Percentiles rank a stretch among this genome's conserved stretches.
phyloP scores from a whole-genome alignment of 2,888 invertebrate genomes.

The Torymus texanus region DNA sequence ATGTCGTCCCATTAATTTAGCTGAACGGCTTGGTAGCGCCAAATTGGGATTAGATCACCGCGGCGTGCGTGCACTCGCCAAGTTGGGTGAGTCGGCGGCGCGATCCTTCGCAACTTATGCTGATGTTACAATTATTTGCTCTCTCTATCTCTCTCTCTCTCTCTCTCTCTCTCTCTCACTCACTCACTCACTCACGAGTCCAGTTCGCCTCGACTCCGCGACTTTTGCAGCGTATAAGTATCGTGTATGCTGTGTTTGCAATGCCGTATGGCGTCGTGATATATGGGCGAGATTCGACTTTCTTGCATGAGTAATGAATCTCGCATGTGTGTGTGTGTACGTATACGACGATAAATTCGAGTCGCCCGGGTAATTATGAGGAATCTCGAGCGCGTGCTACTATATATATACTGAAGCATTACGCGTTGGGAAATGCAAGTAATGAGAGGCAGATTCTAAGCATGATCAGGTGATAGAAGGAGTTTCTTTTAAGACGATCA shows the following conservation, averaged over 20 bases:
- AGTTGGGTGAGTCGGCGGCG: slow-evolving; percentile 25
- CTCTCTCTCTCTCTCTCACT: no score
- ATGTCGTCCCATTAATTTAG: slow-evolving; percentile 53
- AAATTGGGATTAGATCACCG: slow-evolving; percentile 54
- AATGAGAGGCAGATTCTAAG: no score
- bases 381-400: slow-evolving; percentile 7
- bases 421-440: no score
- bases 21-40: slow-evolving; percentile 40
- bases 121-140: slow-evolving; percentile 34
- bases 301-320: slow-evolving; percentile 35
- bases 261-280: no score
- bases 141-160: no score
- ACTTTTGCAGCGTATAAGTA: no score
- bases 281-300: slow-evolving; percentile 1
- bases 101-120: slow-evolving; percentile 18
- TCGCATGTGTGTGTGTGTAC: no score
- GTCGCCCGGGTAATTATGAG: slow-evolving; percentile 21
- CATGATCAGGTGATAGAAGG: no score
- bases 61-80: slow-evolving; percentile 27
- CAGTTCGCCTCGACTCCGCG: slow-evolving; percentile 22
- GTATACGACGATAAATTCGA: neutral
- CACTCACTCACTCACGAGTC: neutral
- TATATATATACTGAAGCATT: neutral
- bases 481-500: no score
- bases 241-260: no score